These are phyloP conservation scores for Argyrosomus regius DNA, from an alignment of 2,797 vertebrate genomes.

Conservation along the genomic window DNA sequence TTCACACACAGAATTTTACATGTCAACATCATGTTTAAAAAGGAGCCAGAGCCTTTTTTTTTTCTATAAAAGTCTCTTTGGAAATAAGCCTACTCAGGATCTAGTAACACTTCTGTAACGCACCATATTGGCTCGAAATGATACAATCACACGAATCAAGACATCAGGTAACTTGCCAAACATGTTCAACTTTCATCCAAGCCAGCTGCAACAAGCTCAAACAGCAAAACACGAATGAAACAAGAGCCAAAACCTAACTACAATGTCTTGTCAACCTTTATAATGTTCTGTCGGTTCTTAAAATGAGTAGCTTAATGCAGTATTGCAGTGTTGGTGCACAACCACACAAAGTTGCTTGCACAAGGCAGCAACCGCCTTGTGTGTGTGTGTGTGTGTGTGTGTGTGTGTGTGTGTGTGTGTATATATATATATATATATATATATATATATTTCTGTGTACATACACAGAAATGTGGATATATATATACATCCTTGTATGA, in stretches of 20 bases:
- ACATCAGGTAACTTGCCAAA: not conserved
- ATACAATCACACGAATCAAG: constrained; percentile 8
- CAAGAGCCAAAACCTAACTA: not conserved
- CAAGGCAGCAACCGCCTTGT: not conserved
- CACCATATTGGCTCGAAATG: not conserved
- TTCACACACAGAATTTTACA: constrained; percentile 29
- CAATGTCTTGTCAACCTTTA: not conserved
- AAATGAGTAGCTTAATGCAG: not conserved
- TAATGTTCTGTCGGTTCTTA: not conserved
- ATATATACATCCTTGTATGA: not conserved
- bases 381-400: not conserved
- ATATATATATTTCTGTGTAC: too few species aligned
- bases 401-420: too few species aligned
- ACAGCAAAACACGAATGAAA: not conserved
- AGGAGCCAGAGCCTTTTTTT: not conserved
- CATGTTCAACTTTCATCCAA: not conserved
- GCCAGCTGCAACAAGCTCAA: not conserved
- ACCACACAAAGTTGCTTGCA: too few species aligned
- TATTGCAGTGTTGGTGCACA: not conserved
- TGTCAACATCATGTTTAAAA: constrained; percentile 44
- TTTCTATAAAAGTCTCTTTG: constrained; percentile 1
- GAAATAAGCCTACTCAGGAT: not conserved
- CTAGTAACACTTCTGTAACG: not conserved
- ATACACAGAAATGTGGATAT: too few species aligned
- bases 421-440: too few species aligned